Percentiles rank a stretch among this genome's conserved stretches.
These are phyloP conservation scores for Drosophila rellima DNA, from an alignment of 2,888 invertebrate species.

Conservation along the genomic window DNA sequence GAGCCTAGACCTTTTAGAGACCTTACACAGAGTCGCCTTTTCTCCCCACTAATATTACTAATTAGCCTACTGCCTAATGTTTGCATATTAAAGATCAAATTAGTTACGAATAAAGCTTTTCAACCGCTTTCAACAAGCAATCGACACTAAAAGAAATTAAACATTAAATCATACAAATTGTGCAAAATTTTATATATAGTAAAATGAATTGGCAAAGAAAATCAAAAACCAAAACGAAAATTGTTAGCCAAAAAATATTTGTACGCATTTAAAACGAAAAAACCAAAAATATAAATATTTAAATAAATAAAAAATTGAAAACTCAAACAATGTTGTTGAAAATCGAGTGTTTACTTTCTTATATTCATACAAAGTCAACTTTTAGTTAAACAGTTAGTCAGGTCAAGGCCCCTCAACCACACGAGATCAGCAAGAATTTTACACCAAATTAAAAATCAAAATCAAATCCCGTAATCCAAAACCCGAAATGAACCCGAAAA, in stretches of 20 bases:
- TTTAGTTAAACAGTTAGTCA: conserved; percentile 35
- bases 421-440: not conserved
- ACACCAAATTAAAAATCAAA: not conserved
- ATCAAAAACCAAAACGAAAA: conserved; percentile 42
- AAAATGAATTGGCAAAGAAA: conserved; percentile 63
- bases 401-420: conserved; percentile 6
- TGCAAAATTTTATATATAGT: conserved; percentile 64
- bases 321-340: conserved; percentile 71
- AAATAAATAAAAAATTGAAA: conserved; percentile 60
- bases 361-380: conserved; percentile 1
- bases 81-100: conserved; percentile 40
- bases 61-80: conserved; percentile 50
- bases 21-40: conserved; percentile 52
- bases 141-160: conserved; percentile 35
- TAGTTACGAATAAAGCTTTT: conserved; percentile 54
- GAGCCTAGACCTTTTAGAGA: conserved; percentile 33
- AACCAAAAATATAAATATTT: conserved; percentile 40
- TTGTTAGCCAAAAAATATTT: conserved; percentile 72
- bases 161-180: conserved; percentile 38
- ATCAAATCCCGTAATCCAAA: conserved; percentile 36
- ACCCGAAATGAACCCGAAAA: conserved; percentile 29
- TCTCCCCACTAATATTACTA: conserved; percentile 32
- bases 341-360: conserved; percentile 72
- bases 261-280: conserved; percentile 55
- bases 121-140: conserved; percentile 54